phyloP scores from a whole-genome alignment of 2,113 vertebrate genomes.

The Eublepharis macularius region DNA sequence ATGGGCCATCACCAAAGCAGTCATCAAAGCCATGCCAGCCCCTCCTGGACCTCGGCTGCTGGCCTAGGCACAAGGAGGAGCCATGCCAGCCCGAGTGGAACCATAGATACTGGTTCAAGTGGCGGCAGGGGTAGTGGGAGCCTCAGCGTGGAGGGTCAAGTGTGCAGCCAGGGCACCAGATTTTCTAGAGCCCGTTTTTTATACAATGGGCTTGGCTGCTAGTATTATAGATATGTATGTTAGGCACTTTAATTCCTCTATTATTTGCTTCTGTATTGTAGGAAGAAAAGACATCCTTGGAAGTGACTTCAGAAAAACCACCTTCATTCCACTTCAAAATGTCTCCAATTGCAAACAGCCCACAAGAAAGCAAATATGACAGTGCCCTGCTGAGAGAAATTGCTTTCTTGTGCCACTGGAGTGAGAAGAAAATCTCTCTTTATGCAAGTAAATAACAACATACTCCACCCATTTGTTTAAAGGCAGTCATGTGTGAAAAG shows the following conservation, averaged over 20 bases:
- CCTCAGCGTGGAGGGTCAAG: no score
- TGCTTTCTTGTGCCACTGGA: background rate
- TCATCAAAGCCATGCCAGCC: no score
- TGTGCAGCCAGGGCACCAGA: no score
- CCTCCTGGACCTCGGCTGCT: no score
- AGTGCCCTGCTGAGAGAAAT: background rate
- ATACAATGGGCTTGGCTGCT: no score
- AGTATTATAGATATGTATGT: no score
- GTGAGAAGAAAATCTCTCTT: background rate
- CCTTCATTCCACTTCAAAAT: slow-evolving; percentile 25
- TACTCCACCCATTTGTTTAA: slow-evolving; percentile 36
- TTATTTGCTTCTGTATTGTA: background rate
- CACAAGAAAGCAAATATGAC: slow-evolving; percentile 7
- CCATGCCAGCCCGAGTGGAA: no score
- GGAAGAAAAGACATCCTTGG: background rate
- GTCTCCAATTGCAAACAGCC: slow-evolving; percentile 9
- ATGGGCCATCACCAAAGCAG: no score
- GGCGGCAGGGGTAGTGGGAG: no score
- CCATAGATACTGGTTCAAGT: no score
- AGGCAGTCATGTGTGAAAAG: slow-evolving; percentile 48
- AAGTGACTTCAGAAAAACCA: background rate
- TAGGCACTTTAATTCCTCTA: background rate
- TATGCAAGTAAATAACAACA: slow-evolving; percentile 26
- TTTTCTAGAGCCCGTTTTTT: no score
- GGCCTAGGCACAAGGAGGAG: no score